These are phyloP conservation scores for Clunio marinus DNA, from an alignment of 2,888 invertebrate genomes.

Conservation along the genomic window DNA sequence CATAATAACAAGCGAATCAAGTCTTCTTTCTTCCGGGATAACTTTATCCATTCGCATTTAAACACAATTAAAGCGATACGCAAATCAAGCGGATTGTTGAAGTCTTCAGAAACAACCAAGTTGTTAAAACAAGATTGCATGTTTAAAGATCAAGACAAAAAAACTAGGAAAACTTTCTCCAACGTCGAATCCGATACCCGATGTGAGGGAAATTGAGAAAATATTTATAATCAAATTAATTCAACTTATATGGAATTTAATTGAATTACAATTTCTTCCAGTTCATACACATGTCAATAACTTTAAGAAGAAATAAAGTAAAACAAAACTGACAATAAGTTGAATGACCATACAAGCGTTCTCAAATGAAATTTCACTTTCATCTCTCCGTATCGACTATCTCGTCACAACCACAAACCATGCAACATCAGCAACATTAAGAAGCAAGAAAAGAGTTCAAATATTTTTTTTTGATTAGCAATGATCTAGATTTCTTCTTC, in stretches of 20 bases:
- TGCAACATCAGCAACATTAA: too few species aligned
- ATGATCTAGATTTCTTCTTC: background rate
- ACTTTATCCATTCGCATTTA: background rate
- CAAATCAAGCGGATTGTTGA: too few species aligned
- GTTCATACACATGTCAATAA: constrained; percentile 6
- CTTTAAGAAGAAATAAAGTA: background rate
- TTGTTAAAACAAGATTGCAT: too few species aligned
- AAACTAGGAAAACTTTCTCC: background rate
- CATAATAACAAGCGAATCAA: too few species aligned
- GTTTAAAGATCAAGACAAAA: too few species aligned
- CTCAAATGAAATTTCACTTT: constrained; percentile 21
- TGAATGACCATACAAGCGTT: background rate
- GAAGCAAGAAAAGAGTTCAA: too few species aligned
- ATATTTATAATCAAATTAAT: constrained; percentile 5
- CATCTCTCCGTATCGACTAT: background rate
- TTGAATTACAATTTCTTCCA: background rate
- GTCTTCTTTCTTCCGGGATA: background rate
- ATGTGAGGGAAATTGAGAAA: constrained; percentile 1
- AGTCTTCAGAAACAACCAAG: too few species aligned
- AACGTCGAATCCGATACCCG: background rate
- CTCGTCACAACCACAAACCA: too few species aligned
- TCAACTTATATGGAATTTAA: background rate
- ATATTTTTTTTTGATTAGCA: too few species aligned
- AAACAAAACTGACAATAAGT: background rate
- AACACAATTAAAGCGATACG: background rate